These are phyloP conservation scores for Mizuhopecten yessoensis DNA, from an alignment of 1,140 invertebrate species.

Conservation along the genomic window DNA sequence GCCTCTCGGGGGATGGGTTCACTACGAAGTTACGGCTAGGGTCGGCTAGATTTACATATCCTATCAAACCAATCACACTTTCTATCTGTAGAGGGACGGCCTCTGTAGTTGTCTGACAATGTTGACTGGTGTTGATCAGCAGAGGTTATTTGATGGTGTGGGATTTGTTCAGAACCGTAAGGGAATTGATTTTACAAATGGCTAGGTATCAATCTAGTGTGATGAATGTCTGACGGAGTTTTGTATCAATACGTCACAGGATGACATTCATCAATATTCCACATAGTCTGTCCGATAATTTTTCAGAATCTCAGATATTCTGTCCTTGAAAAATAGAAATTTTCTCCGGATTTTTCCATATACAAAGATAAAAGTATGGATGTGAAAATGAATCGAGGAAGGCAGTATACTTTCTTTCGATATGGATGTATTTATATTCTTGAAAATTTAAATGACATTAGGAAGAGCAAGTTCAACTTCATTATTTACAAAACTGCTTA, in stretches of 20 bases:
- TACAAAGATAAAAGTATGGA: too few species aligned
- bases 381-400: too few species aligned
- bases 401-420: too few species aligned
- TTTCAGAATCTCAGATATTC: not conserved
- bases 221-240: not conserved
- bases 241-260: not conserved
- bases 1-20: too few species aligned
- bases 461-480: too few species aligned
- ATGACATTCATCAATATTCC: not conserved
- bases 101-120: not conserved
- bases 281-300: not conserved
- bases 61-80: conserved; percentile 13
- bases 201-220: not conserved
- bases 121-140: not conserved
- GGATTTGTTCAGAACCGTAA: not conserved
- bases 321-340: too few species aligned
- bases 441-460: too few species aligned
- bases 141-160: not conserved
- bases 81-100: not conserved
- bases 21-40: too few species aligned
- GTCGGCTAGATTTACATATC: not conserved
- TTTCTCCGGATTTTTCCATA: too few species aligned
- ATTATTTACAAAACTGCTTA: too few species aligned
- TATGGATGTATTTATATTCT: too few species aligned
- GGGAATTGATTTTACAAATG: conserved; percentile 35